phyloP scores from a whole-genome alignment of 2,888 invertebrate species.

The Chrysodeixis includens region DNA sequence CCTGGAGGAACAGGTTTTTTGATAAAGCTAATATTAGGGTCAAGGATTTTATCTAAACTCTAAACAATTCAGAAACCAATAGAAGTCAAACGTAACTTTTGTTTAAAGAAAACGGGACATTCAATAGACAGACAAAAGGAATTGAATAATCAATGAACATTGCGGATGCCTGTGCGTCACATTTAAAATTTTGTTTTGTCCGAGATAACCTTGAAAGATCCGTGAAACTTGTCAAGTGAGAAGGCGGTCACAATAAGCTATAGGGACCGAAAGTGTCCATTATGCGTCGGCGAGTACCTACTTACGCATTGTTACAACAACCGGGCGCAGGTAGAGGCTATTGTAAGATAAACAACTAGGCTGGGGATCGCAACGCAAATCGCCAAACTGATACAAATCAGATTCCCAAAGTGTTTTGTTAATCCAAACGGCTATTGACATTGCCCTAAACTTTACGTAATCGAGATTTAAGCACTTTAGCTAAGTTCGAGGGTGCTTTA shows the following conservation, averaged over 20 bases:
- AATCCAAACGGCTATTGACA: conserved; percentile 65
- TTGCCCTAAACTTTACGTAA: conserved; percentile 50
- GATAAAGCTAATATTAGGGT: conserved; percentile 66
- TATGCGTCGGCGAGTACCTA: conserved; percentile 62
- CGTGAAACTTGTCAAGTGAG: conserved; percentile 45
- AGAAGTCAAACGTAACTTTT: conserved; percentile 4
- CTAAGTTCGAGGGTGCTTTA: conserved; percentile 34
- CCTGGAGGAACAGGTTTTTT: conserved; percentile 73
- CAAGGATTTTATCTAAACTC: conserved; percentile 61
- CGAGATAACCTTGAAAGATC: conserved; percentile 46
- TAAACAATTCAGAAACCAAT: conserved; percentile 20
- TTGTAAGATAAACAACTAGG: conserved; percentile 66
- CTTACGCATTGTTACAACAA: conserved; percentile 63
- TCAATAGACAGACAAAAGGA: conserved; percentile 15
- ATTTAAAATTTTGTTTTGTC: conserved; percentile 31
- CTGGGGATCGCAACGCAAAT: conserved; percentile 67
- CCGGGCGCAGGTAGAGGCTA: conserved; percentile 74
- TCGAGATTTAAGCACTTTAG: conserved; percentile 47
- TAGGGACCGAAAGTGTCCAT: conserved; percentile 50
- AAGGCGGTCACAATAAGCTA: conserved; percentile 47
- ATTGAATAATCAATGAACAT: conserved; percentile 26
- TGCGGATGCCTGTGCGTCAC: conserved; percentile 10
- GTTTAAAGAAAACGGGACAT: conserved; percentile 11
- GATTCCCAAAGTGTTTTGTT: conserved; percentile 61
- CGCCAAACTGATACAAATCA: conserved; percentile 67